A percentile compares a stretch with the other conserved stretches of the same genome.
Evolutionary conservation across 2,888 invertebrate genomes (phyloP).

Genomic region (Tetropium fuscum): DNA sequence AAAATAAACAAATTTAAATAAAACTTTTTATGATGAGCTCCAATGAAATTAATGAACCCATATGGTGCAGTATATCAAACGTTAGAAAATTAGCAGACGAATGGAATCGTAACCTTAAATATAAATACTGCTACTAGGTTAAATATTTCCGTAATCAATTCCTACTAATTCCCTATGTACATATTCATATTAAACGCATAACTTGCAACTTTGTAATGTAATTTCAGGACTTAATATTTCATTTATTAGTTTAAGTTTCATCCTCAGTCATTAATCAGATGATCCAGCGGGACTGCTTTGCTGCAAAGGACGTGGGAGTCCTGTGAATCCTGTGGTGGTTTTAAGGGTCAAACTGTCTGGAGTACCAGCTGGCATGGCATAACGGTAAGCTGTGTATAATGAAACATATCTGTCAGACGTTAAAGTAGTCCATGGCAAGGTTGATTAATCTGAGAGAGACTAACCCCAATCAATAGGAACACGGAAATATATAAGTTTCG

Average conservation of each 20-base stretch:
- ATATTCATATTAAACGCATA: not conserved
- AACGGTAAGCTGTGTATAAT: constrained; percentile 29
- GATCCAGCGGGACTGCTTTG: constrained; percentile 13
- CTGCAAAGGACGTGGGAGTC: constrained; percentile 20
- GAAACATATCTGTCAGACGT: constrained; percentile 32
- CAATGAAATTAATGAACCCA: too few species aligned
- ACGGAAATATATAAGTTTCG: constrained; percentile 30
- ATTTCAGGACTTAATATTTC: constrained; percentile 4
- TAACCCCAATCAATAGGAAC: constrained; percentile 38
- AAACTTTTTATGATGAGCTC: too few species aligned
- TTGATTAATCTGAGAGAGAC: constrained; percentile 39
- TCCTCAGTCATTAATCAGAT: constrained; percentile 22
- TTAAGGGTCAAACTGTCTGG: constrained; percentile 23
- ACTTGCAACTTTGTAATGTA: not conserved
- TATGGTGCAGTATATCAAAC: too few species aligned
- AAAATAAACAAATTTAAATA: too few species aligned
- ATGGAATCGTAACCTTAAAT: too few species aligned
- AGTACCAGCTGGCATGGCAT: constrained; percentile 32
- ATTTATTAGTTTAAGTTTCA: constrained; percentile 17
- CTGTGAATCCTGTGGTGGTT: constrained; percentile 20
- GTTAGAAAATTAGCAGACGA: too few species aligned
- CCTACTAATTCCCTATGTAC: not conserved
- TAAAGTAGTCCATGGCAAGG: constrained; percentile 23
- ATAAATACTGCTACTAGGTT: too few species aligned
- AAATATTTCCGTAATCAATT: too few species aligned